Evolutionary conservation across 1,140 invertebrate genomes (phyloP).

Genomic region (Diorhabda sublineata): DNA sequence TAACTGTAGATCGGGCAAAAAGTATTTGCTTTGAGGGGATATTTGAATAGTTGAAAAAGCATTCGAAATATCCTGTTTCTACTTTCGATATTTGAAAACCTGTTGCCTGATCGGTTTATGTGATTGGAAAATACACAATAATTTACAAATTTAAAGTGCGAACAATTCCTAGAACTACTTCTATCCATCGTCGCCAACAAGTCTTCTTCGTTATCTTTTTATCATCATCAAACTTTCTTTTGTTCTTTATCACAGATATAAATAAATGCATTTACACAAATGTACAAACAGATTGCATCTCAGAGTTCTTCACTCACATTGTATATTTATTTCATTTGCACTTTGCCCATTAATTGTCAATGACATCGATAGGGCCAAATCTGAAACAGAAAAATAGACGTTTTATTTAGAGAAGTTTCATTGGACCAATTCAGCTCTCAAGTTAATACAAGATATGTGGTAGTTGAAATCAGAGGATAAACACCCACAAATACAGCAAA

Average conservation of each 20-base stretch:
- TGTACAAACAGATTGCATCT: slow-evolving; percentile 44
- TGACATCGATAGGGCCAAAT: slow-evolving; percentile 12
- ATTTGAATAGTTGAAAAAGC: too few relatives aligned
- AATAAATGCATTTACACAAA: slow-evolving; percentile 57
- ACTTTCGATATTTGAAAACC: too few relatives aligned
- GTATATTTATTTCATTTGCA: slow-evolving; percentile 37
- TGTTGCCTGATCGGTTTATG: slow-evolving; percentile 7
- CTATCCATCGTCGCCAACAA: slow-evolving; percentile 18
- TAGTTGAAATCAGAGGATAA: too few relatives aligned
- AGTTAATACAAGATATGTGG: too few relatives aligned
- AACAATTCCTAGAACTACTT: slow-evolving; percentile 31
- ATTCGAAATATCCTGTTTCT: too few relatives aligned
- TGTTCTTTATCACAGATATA: slow-evolving; percentile 60
- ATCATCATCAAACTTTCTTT: slow-evolving; percentile 27
- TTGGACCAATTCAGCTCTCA: too few relatives aligned
- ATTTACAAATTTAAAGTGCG: slow-evolving; percentile 41
- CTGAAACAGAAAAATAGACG: slow-evolving; percentile 29
- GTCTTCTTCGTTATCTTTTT: slow-evolving; percentile 6
- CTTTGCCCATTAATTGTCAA: slow-evolving; percentile 38
- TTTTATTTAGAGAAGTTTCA: too few relatives aligned
- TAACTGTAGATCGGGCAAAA: too few relatives aligned
- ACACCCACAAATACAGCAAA: too few relatives aligned
- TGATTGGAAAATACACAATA: slow-evolving; percentile 34
- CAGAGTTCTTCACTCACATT: slow-evolving; percentile 29
- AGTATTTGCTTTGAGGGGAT: too few relatives aligned